A percentile compares a stretch with the other conserved stretches of the same genome.
Conservation (phyloP, 2,888 invertebrate species). For the Galerucella nymphaeae region DNA sequence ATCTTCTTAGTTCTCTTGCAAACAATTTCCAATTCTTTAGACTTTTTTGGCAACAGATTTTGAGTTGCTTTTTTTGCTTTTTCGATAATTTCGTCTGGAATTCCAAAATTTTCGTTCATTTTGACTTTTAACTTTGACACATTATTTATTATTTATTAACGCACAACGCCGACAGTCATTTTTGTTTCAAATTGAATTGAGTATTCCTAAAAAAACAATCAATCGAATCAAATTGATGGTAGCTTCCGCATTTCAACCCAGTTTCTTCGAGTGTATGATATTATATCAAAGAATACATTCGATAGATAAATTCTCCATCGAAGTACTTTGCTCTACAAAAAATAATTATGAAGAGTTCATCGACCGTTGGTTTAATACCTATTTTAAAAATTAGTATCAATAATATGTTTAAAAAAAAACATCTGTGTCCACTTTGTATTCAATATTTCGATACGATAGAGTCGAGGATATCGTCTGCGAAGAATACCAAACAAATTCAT, state of each 20-base stretch:
- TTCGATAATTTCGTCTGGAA: no score
- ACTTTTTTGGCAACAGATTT: no score
- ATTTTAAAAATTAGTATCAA: neutral
- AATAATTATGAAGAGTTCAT: neutral
- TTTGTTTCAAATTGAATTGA: no score
- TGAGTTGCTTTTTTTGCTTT: no score
- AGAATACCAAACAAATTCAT: slow-evolving; percentile 17
- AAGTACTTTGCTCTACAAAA: neutral
- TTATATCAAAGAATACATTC: neutral
- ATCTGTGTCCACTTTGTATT: slow-evolving; percentile 16
- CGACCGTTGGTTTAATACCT: slow-evolving; percentile 2
- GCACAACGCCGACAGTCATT: no score
- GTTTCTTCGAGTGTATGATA: slow-evolving; percentile 1
- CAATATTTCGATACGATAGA: slow-evolving; percentile 18
- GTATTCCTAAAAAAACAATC: neutral
- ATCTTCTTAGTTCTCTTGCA: no score
- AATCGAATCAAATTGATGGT: neutral
- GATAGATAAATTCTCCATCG: slow-evolving; percentile 1
- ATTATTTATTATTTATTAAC: no score
- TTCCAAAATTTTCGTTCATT: no score
- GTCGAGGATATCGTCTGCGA: slow-evolving; percentile 19
- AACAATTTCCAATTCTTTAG: no score
- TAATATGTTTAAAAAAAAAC: neutral
- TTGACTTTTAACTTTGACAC: no score
- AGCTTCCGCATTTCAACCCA: neutral